These are phyloP conservation scores for Zoroaster sp. DNA, from an alignment of 53 echinoderm and acorn worm species.

Conservation along the genomic window DNA sequence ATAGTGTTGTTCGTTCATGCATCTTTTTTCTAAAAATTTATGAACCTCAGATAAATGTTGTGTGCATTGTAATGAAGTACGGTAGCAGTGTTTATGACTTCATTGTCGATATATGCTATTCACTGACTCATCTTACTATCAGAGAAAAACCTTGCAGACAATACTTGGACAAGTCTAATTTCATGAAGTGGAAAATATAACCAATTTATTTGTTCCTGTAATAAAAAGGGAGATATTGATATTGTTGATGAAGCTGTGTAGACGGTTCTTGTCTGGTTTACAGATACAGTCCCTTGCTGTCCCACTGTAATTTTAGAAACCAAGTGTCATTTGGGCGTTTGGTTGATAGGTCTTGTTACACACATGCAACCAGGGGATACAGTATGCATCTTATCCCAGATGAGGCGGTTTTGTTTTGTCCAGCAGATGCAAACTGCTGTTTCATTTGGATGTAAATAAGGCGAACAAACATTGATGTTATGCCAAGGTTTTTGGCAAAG, in stretches of 20 bases:
- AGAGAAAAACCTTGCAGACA: too few species aligned
- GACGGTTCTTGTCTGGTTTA: not conserved
- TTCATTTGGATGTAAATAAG: conserved; percentile 51
- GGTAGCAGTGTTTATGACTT: too few species aligned
- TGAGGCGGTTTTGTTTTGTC: not conserved
- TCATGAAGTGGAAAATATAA: too few species aligned
- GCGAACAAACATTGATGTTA: conserved; percentile 15
- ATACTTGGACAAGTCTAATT: not conserved
- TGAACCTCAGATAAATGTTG: too few species aligned
- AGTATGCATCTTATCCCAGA: not conserved
- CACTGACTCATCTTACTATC: too few species aligned
- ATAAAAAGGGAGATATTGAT: not conserved
- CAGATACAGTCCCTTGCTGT: not conserved
- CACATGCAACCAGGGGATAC: not conserved
- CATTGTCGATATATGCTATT: too few species aligned
- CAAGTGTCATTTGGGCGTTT: not conserved
- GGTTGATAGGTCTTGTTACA: not conserved
- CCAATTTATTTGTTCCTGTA: not conserved
- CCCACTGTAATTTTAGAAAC: not conserved
- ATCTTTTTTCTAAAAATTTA: too few species aligned
- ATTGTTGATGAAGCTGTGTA: not conserved
- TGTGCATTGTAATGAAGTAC: too few species aligned
- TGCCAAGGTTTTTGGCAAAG: not conserved
- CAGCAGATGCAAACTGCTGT: not conserved
- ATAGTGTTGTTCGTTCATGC: too few species aligned